These are phyloP conservation scores for Ischnus inquisitorius DNA, from an alignment of 2,888 invertebrate genomes.

Conservation along the genomic window DNA sequence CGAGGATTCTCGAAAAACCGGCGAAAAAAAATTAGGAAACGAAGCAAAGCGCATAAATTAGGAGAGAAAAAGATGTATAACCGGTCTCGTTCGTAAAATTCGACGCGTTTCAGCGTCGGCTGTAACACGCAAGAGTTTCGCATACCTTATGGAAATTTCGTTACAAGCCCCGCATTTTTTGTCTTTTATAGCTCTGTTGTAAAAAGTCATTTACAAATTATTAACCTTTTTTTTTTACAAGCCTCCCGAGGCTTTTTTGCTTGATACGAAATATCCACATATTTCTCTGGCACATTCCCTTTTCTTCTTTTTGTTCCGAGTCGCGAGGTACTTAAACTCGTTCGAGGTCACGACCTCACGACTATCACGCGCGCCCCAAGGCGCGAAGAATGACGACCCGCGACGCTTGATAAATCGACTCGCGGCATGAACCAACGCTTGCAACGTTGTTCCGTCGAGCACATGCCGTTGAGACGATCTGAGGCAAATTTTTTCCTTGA, in stretches of 20 bases:
- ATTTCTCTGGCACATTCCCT: not conserved
- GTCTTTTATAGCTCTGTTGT: not conserved
- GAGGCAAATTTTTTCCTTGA: no score
- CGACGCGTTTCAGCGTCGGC: not conserved
- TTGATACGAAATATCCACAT: not conserved
- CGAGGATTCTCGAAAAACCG: not conserved
- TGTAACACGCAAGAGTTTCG: not conserved
- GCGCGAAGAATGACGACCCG: slow-evolving; percentile 8
- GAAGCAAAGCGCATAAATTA: not conserved
- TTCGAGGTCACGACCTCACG: slow-evolving; percentile 38
- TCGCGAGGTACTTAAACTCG: slow-evolving; percentile 54
- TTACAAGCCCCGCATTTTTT: not conserved
- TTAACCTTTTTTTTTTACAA: not conserved
- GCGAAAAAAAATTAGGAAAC: not conserved
- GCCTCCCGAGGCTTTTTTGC: not conserved
- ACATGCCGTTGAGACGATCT: not conserved
- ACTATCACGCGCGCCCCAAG: slow-evolving; percentile 33
- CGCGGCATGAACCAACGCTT: not conserved
- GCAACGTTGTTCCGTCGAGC: not conserved
- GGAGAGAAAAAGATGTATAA: not conserved
- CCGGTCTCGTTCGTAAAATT: not conserved
- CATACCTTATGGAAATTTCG: slow-evolving; percentile 21
- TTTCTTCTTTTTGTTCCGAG: not conserved
- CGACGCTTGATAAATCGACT: slow-evolving; percentile 24
- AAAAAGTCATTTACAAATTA: not conserved